These are phyloP conservation scores for Ardeotis arabs DNA, from an alignment of 2,113 vertebrate genomes.

Conservation along the genomic window DNA sequence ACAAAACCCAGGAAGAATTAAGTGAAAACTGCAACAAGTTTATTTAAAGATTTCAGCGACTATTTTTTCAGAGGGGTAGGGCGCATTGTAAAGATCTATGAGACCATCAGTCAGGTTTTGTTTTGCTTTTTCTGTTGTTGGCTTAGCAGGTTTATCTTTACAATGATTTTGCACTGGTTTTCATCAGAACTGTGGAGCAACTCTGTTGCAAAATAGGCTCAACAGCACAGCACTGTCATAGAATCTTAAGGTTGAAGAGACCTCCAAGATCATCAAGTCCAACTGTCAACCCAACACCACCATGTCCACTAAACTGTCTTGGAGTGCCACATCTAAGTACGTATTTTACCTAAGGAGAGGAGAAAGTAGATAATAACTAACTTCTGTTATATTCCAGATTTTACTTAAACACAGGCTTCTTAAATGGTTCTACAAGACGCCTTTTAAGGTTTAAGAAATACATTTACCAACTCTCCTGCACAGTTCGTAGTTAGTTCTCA, in stretches of 20 bases:
- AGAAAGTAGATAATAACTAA: background rate
- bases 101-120: background rate
- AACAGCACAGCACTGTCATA: background rate
- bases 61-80: background rate
- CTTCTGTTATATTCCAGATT: background rate
- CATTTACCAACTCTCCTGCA: background rate
- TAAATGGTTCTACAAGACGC: accelerated
- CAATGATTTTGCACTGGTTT: background rate
- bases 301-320: too few species aligned
- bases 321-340: too few species aligned
- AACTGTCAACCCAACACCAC: too few species aligned
- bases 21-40: background rate
- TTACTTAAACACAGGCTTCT: background rate
- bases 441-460: background rate
- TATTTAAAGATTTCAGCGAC: background rate
- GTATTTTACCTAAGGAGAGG: background rate
- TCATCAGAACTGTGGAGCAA: background rate
- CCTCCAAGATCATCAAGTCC: too few species aligned
- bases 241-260: too few species aligned
- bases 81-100: background rate
- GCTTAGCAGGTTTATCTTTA: background rate
- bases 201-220: background rate
- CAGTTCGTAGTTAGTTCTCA: background rate
- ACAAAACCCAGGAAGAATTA: background rate
- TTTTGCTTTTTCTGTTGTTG: background rate